Percentiles rank a stretch among this genome's conserved stretches.
phyloP scores from a whole-genome alignment of 2,888 invertebrate genomes.

The Poecilus cupreus region DNA sequence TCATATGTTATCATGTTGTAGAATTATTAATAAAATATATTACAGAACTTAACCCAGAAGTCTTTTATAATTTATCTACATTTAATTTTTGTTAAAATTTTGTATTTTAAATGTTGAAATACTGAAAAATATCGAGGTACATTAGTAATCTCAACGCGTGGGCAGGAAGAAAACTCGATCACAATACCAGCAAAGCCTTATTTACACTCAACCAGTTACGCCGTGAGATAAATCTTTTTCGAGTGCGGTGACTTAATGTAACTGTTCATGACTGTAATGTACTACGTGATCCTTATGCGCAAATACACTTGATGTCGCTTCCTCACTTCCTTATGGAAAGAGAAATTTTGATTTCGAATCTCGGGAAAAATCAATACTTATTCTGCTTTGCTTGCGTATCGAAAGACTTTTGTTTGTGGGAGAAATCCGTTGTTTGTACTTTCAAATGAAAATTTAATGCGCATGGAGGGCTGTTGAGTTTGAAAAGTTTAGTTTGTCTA shows the following conservation, averaged over 20 bases:
- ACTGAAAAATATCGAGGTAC: neutral
- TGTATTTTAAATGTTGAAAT: too few relatives aligned
- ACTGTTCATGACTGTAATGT: neutral
- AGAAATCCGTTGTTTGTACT: conserved; percentile 3
- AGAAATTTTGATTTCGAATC: conserved; percentile 38
- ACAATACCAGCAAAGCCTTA: neutral
- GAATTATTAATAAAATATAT: too few relatives aligned
- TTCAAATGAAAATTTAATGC: neutral
- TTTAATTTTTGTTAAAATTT: too few relatives aligned
- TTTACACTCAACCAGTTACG: neutral
- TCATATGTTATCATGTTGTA: too few relatives aligned
- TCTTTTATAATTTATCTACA: too few relatives aligned
- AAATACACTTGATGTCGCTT: neutral
- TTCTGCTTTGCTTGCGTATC: neutral
- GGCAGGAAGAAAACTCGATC: neutral
- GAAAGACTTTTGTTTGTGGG: neutral
- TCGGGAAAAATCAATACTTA: neutral
- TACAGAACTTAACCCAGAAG: too few relatives aligned
- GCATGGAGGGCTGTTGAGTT: neutral
- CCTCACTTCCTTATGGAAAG: conserved; percentile 20
- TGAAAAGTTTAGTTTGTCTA: neutral
- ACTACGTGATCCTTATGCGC: neutral
- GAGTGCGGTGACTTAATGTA: conserved; percentile 12
- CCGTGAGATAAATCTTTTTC: neutral
- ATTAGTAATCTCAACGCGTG: neutral